Conservation (phyloP, 2,113 vertebrate species). For the Petrocephalus microphthalmus region DNA sequence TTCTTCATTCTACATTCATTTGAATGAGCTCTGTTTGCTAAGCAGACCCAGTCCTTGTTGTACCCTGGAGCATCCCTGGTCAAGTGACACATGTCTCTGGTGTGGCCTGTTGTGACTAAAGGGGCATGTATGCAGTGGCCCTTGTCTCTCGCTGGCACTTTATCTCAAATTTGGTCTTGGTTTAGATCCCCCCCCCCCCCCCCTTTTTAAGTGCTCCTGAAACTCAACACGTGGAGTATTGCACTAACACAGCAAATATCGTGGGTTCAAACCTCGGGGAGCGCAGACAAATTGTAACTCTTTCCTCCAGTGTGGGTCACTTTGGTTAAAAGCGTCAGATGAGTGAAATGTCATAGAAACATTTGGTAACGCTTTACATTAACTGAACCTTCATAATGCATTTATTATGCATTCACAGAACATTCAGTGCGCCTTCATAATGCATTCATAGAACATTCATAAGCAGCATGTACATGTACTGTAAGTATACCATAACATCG, state of each 20-base stretch:
- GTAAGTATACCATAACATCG: neutral
- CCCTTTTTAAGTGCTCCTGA: neutral
- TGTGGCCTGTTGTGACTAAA: neutral
- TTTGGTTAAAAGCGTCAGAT: neutral
- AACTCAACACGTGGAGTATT: neutral
- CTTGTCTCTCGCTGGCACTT: neutral
- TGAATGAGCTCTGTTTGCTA: neutral
- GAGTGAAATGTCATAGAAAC: neutral
- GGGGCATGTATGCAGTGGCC: neutral
- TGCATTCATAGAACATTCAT: neutral
- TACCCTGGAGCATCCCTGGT: neutral
- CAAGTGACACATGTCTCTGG: neutral
- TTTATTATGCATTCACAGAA: neutral
- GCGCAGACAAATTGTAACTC: neutral
- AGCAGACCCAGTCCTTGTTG: neutral
- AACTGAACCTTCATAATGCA: neutral
- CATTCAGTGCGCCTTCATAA: neutral
- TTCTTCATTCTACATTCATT: neutral
- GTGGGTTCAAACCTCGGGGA: neutral
- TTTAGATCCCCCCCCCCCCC: neutral
- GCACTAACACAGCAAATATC: neutral
- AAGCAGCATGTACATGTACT: neutral
- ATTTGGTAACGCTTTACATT: neutral
- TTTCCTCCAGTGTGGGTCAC: neutral
- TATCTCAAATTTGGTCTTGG: neutral